Percentiles rank a stretch among this genome's conserved stretches.
Evolutionary conservation across 2,113 vertebrate genomes (phyloP).

Genomic region (Notothenia rossii): DNA sequence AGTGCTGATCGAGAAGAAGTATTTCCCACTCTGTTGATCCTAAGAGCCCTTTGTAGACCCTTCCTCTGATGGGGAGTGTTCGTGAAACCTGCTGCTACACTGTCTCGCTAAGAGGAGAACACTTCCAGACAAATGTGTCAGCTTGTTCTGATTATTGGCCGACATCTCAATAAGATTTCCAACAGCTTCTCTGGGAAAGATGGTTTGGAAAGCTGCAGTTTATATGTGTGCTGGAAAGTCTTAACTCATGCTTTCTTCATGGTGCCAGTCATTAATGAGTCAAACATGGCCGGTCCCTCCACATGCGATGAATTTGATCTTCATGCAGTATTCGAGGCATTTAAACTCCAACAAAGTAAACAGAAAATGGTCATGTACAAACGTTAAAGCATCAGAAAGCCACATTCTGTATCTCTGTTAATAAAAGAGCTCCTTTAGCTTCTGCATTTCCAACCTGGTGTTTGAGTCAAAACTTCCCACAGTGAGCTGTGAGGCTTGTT

Average conservation of each 20-base stretch:
- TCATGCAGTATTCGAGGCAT: slow-evolving; percentile 32
- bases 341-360: slow-evolving; percentile 1
- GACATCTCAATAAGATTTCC: slow-evolving; percentile 27
- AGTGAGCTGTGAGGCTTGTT: slow-evolving; percentile 44
- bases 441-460: slow-evolving; percentile 22
- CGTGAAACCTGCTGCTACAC: slow-evolving; percentile 48
- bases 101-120: slow-evolving; percentile 13
- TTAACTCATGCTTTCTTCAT: slow-evolving; percentile 61
- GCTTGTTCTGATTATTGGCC: slow-evolving; percentile 44
- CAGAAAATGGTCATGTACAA: not conserved
- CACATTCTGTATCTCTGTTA: not conserved
- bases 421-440: not conserved
- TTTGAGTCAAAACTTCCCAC: slow-evolving; percentile 39
- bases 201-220: slow-evolving; percentile 41
- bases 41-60: slow-evolving; percentile 68
- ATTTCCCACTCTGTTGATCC: slow-evolving; percentile 52
- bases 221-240: slow-evolving; percentile 61
- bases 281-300: slow-evolving; percentile 46
- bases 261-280: slow-evolving; percentile 72
- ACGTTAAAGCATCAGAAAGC: not conserved
- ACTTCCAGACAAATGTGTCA: slow-evolving; percentile 57
- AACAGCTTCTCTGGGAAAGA: slow-evolving; percentile 44
- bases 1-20: slow-evolving; percentile 49
- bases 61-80: slow-evolving; percentile 69
- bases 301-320: slow-evolving; percentile 45